Conservation (phyloP, 2,113 vertebrate species). For the Larimichthys polyactis region DNA sequence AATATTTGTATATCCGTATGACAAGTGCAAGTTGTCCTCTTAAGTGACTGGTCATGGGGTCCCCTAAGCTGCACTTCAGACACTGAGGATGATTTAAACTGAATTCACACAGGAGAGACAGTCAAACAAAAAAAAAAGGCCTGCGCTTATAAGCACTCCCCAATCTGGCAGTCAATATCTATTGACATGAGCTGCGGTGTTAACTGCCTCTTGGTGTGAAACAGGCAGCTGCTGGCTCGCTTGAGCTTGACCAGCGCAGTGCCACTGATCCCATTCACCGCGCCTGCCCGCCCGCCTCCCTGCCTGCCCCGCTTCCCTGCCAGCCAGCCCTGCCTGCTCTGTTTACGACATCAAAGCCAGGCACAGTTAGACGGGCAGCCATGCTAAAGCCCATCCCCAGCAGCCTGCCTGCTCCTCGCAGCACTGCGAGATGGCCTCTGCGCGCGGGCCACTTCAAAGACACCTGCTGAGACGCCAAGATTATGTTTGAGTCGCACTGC, state of each 20-base stretch:
- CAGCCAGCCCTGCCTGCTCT: conserved; percentile 68
- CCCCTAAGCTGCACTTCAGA: conserved; percentile 53
- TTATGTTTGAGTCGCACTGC: conserved; percentile 61
- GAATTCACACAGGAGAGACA: conserved; percentile 67
- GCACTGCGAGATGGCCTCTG: conserved; percentile 67
- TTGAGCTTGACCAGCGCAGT: conserved; percentile 74
- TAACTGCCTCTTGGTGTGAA: conserved; percentile 75
- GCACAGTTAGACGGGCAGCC: conserved; percentile 73
- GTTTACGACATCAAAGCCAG: conserved; percentile 80
- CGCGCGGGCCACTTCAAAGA: conserved; percentile 77
- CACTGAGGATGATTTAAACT: conserved; percentile 70
- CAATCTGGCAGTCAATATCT: conserved; percentile 78
- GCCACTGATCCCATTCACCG: conserved; percentile 77
- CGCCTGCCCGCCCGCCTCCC: conserved; percentile 45
- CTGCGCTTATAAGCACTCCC: conserved; percentile 60
- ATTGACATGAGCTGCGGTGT: conserved; percentile 74
- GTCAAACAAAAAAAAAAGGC: conserved; percentile 70
- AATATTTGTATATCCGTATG: conserved; percentile 48
- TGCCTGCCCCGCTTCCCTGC: conserved; percentile 52
- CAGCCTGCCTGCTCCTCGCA: conserved; percentile 64
- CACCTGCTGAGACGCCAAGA: conserved; percentile 74
- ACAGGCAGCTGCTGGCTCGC: conserved; percentile 72
- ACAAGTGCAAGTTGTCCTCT: conserved; percentile 41
- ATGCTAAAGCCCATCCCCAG: conserved; percentile 76
- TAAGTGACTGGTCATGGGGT: conserved; percentile 40